A percentile compares a stretch with the other conserved stretches of the same genome.
Conservation (phyloP, 2,888 invertebrate species). For the Hyles lineata region DNA sequence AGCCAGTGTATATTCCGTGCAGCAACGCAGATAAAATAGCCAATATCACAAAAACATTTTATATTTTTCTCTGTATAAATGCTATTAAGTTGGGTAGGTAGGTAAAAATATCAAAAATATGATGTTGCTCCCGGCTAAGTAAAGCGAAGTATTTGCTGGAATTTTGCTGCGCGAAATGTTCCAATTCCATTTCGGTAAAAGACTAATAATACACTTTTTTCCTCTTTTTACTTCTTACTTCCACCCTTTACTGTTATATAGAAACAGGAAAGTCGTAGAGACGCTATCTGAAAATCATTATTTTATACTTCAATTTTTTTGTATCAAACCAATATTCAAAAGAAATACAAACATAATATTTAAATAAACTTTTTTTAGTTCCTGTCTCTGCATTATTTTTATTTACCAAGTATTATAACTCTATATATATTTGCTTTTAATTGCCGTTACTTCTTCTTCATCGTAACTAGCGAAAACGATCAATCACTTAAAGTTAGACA, state of each 20-base stretch:
- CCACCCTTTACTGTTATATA: constrained; percentile 83
- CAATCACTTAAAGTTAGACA: no score
- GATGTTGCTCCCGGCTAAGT: constrained; percentile 78
- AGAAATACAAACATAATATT: neutral
- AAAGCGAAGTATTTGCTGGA: constrained; percentile 82
- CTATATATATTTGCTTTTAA: no score
- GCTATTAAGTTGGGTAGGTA: constrained; percentile 73
- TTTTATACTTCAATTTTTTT: neutral
- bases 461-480: no score
- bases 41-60: constrained; percentile 55
- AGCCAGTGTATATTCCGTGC: constrained; percentile 35
- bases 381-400: no score
- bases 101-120: constrained; percentile 77
- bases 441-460: no score
- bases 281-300: constrained; percentile 36
- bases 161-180: constrained; percentile 81
- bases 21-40: constrained; percentile 50
- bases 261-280: constrained; percentile 66
- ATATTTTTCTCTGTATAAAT: constrained; percentile 66
- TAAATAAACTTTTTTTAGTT: no score
- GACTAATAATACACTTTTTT: constrained; percentile 84
- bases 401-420: no score
- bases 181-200: constrained; percentile 85
- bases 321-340: neutral
- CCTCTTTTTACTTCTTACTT: constrained; percentile 84